A percentile compares a stretch with the other conserved stretches of the same genome.
These are phyloP conservation scores for Fragum sueziense DNA, from an alignment of 2,888 invertebrate genomes.

Conservation along the genomic window DNA sequence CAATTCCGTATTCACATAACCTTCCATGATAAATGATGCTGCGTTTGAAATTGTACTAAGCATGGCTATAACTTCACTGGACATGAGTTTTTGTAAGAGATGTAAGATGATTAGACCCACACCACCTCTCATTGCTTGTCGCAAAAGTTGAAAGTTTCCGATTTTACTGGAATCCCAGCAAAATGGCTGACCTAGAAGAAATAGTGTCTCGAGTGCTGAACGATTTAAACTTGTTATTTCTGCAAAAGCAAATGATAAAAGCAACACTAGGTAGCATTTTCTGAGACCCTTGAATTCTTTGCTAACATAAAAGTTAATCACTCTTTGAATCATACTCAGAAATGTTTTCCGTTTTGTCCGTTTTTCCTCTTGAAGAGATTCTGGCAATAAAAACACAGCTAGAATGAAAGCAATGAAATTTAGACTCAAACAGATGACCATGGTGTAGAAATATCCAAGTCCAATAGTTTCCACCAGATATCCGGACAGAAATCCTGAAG, in stretches of 20 bases:
- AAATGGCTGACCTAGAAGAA: slow-evolving; percentile 53
- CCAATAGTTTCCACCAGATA: slow-evolving; percentile 33
- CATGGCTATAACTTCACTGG: slow-evolving; percentile 42
- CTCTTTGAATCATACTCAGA: slow-evolving; percentile 18
- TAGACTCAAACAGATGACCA: slow-evolving; percentile 21
- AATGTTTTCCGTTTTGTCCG: slow-evolving; percentile 13
- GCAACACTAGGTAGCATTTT: slow-evolving; percentile 31
- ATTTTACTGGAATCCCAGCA: slow-evolving; percentile 52
- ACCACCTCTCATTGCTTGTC: slow-evolving; percentile 27
- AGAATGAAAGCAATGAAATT: slow-evolving; percentile 26
- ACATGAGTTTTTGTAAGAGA: slow-evolving; percentile 35
- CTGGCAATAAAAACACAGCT: slow-evolving; percentile 34
- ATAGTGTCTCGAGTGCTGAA: slow-evolving; percentile 44
- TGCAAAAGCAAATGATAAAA: slow-evolving; percentile 42
- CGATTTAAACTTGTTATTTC: slow-evolving; percentile 28
- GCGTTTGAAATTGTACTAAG: slow-evolving; percentile 33
- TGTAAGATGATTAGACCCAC: slow-evolving; percentile 39
- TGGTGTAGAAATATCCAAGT: slow-evolving; percentile 40
- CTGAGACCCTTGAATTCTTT: slow-evolving; percentile 44
- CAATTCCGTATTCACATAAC: slow-evolving; percentile 24
- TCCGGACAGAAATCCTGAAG: slow-evolving; percentile 38
- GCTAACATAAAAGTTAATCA: slow-evolving; percentile 42
- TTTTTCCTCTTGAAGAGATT: slow-evolving; percentile 29
- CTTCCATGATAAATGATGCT: slow-evolving; percentile 45
- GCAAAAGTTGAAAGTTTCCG: slow-evolving; percentile 32